Percentiles rank a stretch among this genome's conserved stretches.
Conservation (phyloP, 2,888 invertebrate genomes). For the Pollenia angustigena region DNA sequence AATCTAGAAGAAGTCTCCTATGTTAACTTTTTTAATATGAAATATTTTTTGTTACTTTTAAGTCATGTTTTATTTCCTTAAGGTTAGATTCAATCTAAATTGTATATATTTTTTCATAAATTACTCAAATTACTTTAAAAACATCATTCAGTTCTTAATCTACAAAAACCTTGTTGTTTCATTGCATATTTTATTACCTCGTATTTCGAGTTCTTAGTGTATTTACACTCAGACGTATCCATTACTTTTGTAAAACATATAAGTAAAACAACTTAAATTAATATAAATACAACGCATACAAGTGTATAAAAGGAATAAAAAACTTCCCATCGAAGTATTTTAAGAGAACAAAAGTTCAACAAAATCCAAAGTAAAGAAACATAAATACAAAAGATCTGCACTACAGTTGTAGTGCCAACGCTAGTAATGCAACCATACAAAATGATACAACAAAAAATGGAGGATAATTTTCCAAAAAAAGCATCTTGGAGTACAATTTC, state of each 20-base stretch:
- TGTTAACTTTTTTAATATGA: too few relatives aligned
- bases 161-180: too few relatives aligned
- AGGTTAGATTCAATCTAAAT: too few relatives aligned
- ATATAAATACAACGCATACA: background rate
- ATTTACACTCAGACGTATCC: slow-evolving; percentile 20
- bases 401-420: slow-evolving; percentile 10
- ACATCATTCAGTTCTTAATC: too few relatives aligned
- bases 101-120: too few relatives aligned
- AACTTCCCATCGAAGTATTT: slow-evolving; percentile 17
- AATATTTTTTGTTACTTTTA: too few relatives aligned
- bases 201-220: background rate
- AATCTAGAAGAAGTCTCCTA: too few relatives aligned
- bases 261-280: slow-evolving; percentile 15
- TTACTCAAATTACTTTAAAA: too few relatives aligned
- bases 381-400: slow-evolving; percentile 34
- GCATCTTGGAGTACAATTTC: background rate
- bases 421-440: slow-evolving; percentile 21
- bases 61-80: too few relatives aligned
- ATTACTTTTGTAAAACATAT: background rate
- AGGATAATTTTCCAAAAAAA: slow-evolving; percentile 7
- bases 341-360: slow-evolving; percentile 16
- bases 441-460: slow-evolving; percentile 3
- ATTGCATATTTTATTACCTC: too few relatives aligned
- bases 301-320: background rate
- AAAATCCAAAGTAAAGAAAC: slow-evolving; percentile 3